Percentiles rank a stretch among this genome's conserved stretches.
phyloP scores from a whole-genome alignment of 2,113 vertebrate genomes.

The Phaethon lepturus region DNA sequence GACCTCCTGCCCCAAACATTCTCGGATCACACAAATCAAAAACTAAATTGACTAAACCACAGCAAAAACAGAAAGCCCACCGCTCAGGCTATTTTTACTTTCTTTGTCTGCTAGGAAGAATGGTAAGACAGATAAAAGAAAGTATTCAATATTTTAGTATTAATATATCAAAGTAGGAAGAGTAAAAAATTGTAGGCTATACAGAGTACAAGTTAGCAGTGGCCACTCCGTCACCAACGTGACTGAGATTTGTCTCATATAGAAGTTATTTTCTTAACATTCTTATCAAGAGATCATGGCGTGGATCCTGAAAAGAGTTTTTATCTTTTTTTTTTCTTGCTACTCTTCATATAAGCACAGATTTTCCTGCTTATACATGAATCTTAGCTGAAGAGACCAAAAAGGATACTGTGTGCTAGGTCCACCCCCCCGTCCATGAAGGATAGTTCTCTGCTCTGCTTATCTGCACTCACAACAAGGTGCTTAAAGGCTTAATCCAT shows the following conservation, averaged over 20 bases:
- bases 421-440: neutral
- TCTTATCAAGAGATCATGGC: neutral
- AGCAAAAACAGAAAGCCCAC: neutral
- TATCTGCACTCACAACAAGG: fast-evolving
- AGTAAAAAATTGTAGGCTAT: neutral
- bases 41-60: neutral
- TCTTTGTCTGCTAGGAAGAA: neutral
- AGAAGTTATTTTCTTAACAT: neutral
- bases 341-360: neutral
- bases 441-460: neutral
- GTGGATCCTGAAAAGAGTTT: no score
- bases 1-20: neutral
- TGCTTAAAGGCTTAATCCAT: neutral
- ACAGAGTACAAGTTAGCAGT: neutral
- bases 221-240: constrained; percentile 5
- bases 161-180: neutral
- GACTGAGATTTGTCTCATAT: neutral
- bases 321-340: fast-evolving
- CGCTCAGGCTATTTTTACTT: neutral
- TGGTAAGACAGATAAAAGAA: neutral
- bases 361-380: neutral
- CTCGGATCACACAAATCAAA: constrained; percentile 33
- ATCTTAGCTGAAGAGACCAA: neutral
- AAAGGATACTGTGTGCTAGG: neutral
- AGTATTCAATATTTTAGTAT: constrained; percentile 32